Conservation (phyloP, 2,888 invertebrate species). For the Petrolisthes manimaculis region DNA sequence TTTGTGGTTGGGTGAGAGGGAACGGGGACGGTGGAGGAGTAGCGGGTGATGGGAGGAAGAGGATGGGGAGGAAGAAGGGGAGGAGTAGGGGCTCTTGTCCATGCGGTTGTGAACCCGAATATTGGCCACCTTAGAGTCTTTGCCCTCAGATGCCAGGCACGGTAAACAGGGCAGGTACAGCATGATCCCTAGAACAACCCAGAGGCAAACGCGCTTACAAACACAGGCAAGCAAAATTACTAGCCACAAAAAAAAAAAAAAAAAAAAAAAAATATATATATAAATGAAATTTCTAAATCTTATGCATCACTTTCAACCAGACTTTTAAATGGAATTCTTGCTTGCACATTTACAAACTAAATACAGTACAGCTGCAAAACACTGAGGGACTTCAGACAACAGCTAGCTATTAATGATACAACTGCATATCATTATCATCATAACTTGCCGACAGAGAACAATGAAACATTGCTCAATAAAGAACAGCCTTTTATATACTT, state of each 20-base stretch:
- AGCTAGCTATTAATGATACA: neutral
- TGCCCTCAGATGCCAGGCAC: constrained; percentile 67
- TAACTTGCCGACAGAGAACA: constrained; percentile 33
- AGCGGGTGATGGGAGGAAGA: constrained; percentile 7
- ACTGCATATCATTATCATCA: constrained; percentile 21
- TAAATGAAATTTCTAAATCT: neutral
- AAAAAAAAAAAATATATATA: neutral
- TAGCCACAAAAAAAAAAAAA: constrained; percentile 36
- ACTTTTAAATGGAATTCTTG: neutral
- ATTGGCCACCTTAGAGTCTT: constrained; percentile 66
- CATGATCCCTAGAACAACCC: constrained; percentile 67
- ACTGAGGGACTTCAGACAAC: neutral
- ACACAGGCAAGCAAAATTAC: constrained; percentile 51
- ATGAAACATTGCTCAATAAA: constrained; percentile 23
- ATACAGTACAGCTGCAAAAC: constrained; percentile 24
- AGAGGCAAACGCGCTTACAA: constrained; percentile 59
- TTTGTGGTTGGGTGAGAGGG: constrained; percentile 64
- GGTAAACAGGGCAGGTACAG: constrained; percentile 69
- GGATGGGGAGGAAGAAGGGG: constrained; percentile 32
- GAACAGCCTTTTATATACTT: constrained; percentile 22
- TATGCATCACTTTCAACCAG: neutral
- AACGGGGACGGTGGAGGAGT: constrained; percentile 60
- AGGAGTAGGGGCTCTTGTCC: constrained; percentile 58
- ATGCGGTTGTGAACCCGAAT: constrained; percentile 64
- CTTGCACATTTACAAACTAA: constrained; percentile 44